These are phyloP conservation scores for Diphyllodes magnificus DNA, from an alignment of 2,113 vertebrate species.

Conservation along the genomic window DNA sequence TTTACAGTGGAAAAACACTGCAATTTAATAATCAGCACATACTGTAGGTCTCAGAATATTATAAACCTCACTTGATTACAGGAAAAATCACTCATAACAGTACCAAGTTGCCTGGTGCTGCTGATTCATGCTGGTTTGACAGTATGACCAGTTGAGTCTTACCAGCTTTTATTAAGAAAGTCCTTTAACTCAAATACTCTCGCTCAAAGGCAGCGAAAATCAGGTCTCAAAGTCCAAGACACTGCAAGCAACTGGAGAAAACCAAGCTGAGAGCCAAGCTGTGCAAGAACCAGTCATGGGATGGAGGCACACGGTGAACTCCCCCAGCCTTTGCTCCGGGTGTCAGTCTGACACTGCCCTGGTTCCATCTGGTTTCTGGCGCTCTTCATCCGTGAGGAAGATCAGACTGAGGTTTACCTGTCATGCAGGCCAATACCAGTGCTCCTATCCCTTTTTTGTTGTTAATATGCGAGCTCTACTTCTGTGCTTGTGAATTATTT, in stretches of 20 bases:
- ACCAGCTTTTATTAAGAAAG: background rate
- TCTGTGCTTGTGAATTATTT: background rate
- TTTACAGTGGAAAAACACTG: background rate
- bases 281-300: background rate
- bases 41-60: background rate
- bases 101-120: background rate
- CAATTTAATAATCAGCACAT: background rate
- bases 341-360: background rate
- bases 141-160: background rate
- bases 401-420: background rate
- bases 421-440: background rate
- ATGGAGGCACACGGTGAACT: fast-evolving
- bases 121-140: background rate
- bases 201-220: background rate
- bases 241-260: background rate
- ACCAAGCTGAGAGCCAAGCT: background rate
- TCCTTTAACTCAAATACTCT: background rate
- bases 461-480: background rate
- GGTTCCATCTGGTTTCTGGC: too few relatives aligned
- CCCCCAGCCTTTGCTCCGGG: background rate
- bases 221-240: background rate
- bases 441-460: background rate
- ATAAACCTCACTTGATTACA: background rate
- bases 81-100: background rate
- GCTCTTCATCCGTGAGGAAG: background rate